Evolutionary conservation across 1,140 invertebrate species (phyloP).

Genomic region (Condylostylus longicornis): DNA sequence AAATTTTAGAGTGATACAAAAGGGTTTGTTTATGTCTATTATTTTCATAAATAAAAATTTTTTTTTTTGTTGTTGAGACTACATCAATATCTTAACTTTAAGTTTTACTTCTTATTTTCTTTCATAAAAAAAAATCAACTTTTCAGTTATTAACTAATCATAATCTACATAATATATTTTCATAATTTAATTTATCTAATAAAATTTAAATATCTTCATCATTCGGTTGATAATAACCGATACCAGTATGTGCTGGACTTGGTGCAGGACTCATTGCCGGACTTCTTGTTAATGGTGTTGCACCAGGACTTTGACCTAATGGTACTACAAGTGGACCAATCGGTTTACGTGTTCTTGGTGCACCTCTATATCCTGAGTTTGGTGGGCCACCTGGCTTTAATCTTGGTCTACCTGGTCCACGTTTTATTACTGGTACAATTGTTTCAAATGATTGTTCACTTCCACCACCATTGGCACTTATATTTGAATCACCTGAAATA

Average conservation of each 20-base stretch:
- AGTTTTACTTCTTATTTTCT: too few species aligned
- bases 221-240: neutral
- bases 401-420: conserved; percentile 62
- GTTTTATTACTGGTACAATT: conserved; percentile 15
- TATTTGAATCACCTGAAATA: too few species aligned
- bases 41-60: too few species aligned
- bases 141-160: too few species aligned
- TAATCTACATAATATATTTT: too few species aligned
- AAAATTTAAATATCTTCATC: neutral
- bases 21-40: too few species aligned
- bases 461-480: too few species aligned
- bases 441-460: conserved; percentile 13
- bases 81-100: too few species aligned
- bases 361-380: conserved; percentile 40
- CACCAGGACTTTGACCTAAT: conserved; percentile 34
- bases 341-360: conserved; percentile 37
- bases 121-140: too few species aligned
- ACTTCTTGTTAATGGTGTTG: conserved; percentile 19
- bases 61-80: too few species aligned
- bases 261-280: conserved; percentile 25
- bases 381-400: conserved; percentile 46
- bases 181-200: too few species aligned
- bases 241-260: conserved; percentile 11
- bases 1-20: too few species aligned
- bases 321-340: conserved; percentile 44